These are phyloP conservation scores for Sebastes dallii DNA, from an alignment of 2,797 vertebrate species.

Conservation along the genomic window DNA sequence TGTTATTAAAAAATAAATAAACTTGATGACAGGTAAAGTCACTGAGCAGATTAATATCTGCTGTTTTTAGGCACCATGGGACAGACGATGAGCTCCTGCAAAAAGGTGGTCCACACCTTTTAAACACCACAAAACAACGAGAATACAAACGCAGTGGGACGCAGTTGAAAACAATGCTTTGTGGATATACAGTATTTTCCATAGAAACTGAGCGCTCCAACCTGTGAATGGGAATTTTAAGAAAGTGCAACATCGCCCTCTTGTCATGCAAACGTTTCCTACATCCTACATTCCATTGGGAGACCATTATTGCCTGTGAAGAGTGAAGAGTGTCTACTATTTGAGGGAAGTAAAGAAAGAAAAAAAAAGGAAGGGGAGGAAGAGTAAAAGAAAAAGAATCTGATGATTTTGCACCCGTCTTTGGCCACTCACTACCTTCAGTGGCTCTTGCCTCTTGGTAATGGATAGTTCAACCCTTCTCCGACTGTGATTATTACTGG, in stretches of 20 bases:
- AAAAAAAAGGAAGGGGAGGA: background rate
- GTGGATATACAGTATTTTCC: conserved; percentile 1
- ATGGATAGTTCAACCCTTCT: background rate
- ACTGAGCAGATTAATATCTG: conserved; percentile 42
- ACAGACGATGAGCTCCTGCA: conserved; percentile 28
- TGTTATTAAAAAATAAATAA: conserved; percentile 31
- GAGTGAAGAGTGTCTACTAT: conserved; percentile 18
- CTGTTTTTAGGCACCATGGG: conserved; percentile 71
- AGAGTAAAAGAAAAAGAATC: too few species aligned
- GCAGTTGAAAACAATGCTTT: background rate
- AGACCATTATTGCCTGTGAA: conserved; percentile 69
- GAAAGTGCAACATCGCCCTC: conserved; percentile 66
- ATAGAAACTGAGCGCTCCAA: conserved; percentile 11
- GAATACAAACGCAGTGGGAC: background rate
- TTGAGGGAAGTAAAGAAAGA: background rate
- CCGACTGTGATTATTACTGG: background rate
- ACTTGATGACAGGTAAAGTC: conserved; percentile 31
- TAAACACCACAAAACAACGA: background rate
- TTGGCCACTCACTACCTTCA: background rate
- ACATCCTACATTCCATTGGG: conserved; percentile 47
- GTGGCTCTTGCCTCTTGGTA: background rate
- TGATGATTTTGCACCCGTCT: background rate
- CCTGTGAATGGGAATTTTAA: conserved; percentile 35
- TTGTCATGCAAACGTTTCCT: conserved; percentile 39
- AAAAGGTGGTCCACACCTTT: conserved; percentile 12